These are phyloP conservation scores for Spisula solida DNA, from an alignment of 2,888 invertebrate genomes.

Conservation along the genomic window DNA sequence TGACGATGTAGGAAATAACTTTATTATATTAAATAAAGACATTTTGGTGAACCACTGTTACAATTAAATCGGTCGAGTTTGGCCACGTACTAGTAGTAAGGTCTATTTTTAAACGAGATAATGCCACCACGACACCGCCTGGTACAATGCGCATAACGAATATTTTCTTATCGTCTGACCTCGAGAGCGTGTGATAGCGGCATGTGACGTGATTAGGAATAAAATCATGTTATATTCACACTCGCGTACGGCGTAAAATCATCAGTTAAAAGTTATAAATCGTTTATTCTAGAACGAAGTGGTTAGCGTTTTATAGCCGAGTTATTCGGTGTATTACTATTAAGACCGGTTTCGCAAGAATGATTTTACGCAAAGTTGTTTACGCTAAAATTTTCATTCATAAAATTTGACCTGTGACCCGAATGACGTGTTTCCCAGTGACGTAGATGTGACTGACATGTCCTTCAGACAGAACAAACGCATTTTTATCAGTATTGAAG, in stretches of 20 bases:
- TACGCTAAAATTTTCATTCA: slow-evolving; percentile 68
- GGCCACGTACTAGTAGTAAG: neutral
- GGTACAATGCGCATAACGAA: slow-evolving; percentile 18
- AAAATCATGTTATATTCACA: neutral
- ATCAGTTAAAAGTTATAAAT: neutral
- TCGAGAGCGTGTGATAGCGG: neutral
- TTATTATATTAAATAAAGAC: no score
- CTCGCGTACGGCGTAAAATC: neutral
- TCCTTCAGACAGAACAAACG: neutral
- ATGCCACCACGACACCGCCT: neutral
- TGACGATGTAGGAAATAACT: no score
- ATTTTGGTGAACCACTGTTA: no score
- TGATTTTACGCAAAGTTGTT: slow-evolving; percentile 61
- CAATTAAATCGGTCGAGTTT: no score
- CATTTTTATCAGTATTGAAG: neutral
- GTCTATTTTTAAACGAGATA: slow-evolving; percentile 31
- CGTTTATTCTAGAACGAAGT: neutral
- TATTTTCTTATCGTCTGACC: neutral
- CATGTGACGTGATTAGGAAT: neutral
- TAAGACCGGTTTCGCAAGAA: slow-evolving; percentile 52
- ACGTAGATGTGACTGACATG: slow-evolving; percentile 55
- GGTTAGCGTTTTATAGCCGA: neutral
- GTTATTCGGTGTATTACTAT: slow-evolving; percentile 30
- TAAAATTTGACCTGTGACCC: slow-evolving; percentile 57
- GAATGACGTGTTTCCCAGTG: slow-evolving; percentile 65